Base-by-base conservation (phyloP, 2,888 invertebrate species). In the Cyaniris semiargus region DNA sequence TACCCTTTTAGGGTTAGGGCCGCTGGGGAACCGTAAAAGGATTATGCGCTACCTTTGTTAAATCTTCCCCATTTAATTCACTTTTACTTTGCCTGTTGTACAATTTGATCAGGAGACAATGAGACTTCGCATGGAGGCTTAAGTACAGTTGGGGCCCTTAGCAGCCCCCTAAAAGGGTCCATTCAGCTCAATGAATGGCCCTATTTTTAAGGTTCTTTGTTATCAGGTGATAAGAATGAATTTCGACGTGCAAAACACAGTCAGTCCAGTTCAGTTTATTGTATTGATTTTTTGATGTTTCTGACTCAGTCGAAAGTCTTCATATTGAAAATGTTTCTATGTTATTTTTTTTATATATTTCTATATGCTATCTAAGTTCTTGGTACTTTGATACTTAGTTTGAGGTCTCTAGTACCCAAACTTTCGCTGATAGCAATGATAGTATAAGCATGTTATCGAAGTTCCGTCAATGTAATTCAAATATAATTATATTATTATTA, bases 1-100 rank as follows among this genome's bases (percentile, higher is more conserved):
- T 81, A 78, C 81, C 79, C 76, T 81, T 81, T 81, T 79, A 80
- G 77, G 78, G 81, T 80, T 80, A 81, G 70, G 79, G 78, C 71
- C 79, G 78, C 78, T 78, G 77, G 76, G 80, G 78, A 78, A 78
- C 79, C 78, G 76, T 76, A 70, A 76, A 78, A 76, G 79, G 79
- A 81, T 81, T 80, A 79, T 53, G 15, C 70, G 34, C 70, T 76
- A 76, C 76, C 76, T 76, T 44, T 23, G 76, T 48, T 76, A 76
- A 76, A 76, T 70, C 76, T 76, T 76, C 48, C 48, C 44, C 53
- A 70, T 70, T 76, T 70, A 70, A 70, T 70, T 70, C 70, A 70
- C 48, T 70, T 76, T 76, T 31, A 70, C 48, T n/a, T 31, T 58
- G 56, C 38, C n/a, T 60, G 58, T 21, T 76, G 31, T 31, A 18